phyloP scores from a whole-genome alignment of 2,797 vertebrate genomes.

The Melanotaenia parkinsoni region DNA sequence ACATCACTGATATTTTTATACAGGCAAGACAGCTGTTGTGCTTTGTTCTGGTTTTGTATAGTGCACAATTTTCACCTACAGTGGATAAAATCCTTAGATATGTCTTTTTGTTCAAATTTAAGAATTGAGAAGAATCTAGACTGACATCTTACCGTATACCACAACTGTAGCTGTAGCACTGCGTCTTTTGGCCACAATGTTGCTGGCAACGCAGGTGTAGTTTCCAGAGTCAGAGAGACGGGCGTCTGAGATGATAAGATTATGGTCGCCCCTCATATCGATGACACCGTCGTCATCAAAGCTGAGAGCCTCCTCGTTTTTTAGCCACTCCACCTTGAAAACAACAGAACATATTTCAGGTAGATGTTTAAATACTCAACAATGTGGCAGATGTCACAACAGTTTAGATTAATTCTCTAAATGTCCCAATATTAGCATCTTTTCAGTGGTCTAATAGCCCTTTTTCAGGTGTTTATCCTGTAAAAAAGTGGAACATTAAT shows the following conservation, averaged over 20 bases:
- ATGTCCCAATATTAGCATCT: neutral
- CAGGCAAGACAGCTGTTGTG: neutral
- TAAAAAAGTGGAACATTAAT: neutral
- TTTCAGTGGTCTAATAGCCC: neutral
- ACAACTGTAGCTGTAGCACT: constrained; percentile 92
- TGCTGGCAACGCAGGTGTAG: constrained; percentile 96
- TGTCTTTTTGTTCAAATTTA: neutral
- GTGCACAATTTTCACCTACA: neutral
- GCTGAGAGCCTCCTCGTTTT: constrained; percentile 92
- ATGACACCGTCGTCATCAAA: constrained; percentile 86
- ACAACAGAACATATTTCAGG: constrained; percentile 3
- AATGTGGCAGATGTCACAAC: neutral
- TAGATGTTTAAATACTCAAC: neutral
- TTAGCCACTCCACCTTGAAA: constrained; percentile 96
- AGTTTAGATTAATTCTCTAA: neutral
- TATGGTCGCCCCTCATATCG: constrained; percentile 91
- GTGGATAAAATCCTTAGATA: neutral
- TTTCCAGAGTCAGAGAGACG: constrained; percentile 95
- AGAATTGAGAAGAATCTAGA: neutral
- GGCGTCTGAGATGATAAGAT: constrained; percentile 92
- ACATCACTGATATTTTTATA: constrained; percentile 40
- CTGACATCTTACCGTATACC: constrained; percentile 88
- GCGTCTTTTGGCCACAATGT: constrained; percentile 95
- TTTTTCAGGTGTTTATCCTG: neutral
- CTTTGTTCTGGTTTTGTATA: neutral